Percentiles rank a stretch among this genome's conserved stretches.
These are phyloP conservation scores for Zosterops japonicus DNA, from an alignment of 2,113 vertebrate genomes.

Conservation along the genomic window DNA sequence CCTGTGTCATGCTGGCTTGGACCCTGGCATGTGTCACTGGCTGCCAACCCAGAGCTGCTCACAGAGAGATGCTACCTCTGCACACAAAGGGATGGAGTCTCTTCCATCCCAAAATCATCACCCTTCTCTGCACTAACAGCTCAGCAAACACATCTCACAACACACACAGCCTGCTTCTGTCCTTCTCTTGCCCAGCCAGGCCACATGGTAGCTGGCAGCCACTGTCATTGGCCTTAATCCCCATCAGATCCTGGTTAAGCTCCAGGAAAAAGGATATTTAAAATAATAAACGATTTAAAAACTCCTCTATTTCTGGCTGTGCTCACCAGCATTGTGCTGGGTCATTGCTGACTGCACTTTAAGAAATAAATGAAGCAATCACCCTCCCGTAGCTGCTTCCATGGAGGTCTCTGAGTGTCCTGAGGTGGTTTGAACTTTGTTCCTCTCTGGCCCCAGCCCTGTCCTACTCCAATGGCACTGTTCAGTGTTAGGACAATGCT, in stretches of 20 bases:
- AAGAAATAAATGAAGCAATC: rapidly evolving
- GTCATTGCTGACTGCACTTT: not conserved
- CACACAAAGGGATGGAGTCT: not conserved
- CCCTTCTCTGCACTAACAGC: not conserved
- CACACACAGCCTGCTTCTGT: not conserved
- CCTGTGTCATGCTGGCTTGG: not conserved
- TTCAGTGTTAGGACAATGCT: not conserved
- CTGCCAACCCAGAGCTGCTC: not conserved
- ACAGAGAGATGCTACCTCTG: not conserved
- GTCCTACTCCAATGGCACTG: not conserved
- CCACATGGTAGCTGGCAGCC: not conserved
- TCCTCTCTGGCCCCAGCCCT: rapidly evolving
- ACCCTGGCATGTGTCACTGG: not conserved
- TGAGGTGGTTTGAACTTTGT: not conserved
- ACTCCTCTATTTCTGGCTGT: not conserved
- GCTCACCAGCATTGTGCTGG: not conserved
- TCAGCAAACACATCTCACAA: not conserved
- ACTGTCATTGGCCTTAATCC: not conserved
- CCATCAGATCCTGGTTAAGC: not conserved
- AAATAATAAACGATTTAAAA: not conserved
- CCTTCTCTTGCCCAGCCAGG: not conserved
- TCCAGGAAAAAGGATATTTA: not conserved
- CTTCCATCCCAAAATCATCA: not conserved
- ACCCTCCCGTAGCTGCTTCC: not conserved
- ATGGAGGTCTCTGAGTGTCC: not conserved